These are phyloP conservation scores for Globia sparganii DNA, from an alignment of 2,888 invertebrate species.

Conservation along the genomic window DNA sequence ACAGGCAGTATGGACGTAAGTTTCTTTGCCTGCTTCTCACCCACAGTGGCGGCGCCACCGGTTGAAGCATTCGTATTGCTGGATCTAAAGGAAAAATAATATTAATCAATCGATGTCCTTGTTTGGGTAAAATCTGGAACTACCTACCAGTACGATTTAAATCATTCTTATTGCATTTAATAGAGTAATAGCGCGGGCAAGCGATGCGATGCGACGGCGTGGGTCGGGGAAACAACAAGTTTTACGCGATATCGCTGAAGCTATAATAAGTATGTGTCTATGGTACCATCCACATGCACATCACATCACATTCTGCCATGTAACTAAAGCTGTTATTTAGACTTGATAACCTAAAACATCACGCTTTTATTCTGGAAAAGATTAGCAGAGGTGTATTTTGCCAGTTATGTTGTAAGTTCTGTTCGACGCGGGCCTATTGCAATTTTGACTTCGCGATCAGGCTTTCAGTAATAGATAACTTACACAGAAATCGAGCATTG, in stretches of 20 bases:
- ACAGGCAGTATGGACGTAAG: slow-evolving; percentile 94
- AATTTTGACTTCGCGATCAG: slow-evolving; percentile 15
- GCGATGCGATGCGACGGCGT: neutral
- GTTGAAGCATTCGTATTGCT: slow-evolving; percentile 31
- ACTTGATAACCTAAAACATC: neutral
- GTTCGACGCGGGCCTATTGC: neutral
- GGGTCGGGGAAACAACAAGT: neutral
- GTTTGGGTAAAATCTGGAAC: neutral
- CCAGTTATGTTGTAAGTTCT: neutral
- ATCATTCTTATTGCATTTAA: neutral
- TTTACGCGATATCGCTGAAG: neutral
- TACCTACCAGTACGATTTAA: neutral
- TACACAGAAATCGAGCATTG: slow-evolving; percentile 25
- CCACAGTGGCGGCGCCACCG: slow-evolving; percentile 5
- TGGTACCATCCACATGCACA: neutral
- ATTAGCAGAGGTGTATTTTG: neutral
- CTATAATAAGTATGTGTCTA: neutral
- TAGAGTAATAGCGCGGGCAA: neutral
- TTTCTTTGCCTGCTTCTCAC: slow-evolving; percentile 74
- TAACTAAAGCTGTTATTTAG: neutral
- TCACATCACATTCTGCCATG: neutral
- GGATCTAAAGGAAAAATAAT: slow-evolving; percentile 10
- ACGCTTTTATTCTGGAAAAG: neutral
- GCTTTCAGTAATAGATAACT: neutral
- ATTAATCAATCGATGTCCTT: neutral